Evolutionary conservation across 2,888 invertebrate genomes (phyloP).

Genomic region (Cephus runcator): DNA sequence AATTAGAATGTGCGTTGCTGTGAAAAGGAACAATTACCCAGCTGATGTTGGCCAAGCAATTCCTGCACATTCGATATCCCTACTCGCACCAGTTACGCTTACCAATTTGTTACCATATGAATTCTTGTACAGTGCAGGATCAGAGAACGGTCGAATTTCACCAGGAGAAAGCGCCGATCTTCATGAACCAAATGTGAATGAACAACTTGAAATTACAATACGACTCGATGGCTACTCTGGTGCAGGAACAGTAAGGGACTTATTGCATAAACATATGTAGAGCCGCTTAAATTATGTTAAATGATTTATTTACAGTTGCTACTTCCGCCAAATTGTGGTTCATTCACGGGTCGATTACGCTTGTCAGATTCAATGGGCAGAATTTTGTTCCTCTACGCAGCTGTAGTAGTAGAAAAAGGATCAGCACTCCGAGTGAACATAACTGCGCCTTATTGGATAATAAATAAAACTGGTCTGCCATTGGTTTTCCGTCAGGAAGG

Average conservation of each 20-base stretch:
- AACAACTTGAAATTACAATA: slow-evolving; percentile 78
- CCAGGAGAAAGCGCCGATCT: slow-evolving; percentile 67
- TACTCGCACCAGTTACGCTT: slow-evolving; percentile 86
- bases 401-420: slow-evolving; percentile 71
- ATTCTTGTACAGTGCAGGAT: slow-evolving; percentile 72
- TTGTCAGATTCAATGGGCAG: slow-evolving; percentile 80
- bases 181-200: slow-evolving; percentile 70
- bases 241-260: slow-evolving; percentile 71
- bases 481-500: slow-evolving; percentile 94
- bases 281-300: neutral
- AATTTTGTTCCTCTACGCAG: slow-evolving; percentile 79
- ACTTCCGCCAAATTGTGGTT: slow-evolving; percentile 60
- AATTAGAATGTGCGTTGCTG: slow-evolving; percentile 80
- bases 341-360: slow-evolving; percentile 77
- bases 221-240: slow-evolving; percentile 87
- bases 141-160: slow-evolving; percentile 65
- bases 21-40: slow-evolving; percentile 85
- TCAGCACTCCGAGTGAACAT: slow-evolving; percentile 76
- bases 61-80: slow-evolving; percentile 88
- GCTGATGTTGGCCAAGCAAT: slow-evolving; percentile 72
- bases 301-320: slow-evolving; percentile 39
- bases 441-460: slow-evolving; percentile 92
- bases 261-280: neutral
- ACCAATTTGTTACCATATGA: slow-evolving; percentile 91
- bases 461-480: slow-evolving; percentile 96